Evolutionary conservation across 2,888 invertebrate genomes (phyloP), one percentile per base, ranked within the genome.

Genomic region (Steinernema hermaphroditum): DNA sequence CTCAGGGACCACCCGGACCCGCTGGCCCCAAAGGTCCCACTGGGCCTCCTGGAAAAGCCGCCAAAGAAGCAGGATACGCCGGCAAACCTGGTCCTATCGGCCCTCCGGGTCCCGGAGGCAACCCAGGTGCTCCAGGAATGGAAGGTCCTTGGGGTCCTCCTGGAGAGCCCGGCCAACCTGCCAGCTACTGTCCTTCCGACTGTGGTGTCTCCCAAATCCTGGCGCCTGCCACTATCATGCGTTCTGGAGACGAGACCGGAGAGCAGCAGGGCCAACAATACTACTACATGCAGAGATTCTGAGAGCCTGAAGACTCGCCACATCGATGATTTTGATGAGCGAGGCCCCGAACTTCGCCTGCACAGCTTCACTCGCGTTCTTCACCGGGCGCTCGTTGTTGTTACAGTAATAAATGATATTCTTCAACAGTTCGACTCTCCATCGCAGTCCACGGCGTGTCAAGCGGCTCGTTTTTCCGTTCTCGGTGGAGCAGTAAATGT

Each of bases 341-440:
- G 84, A 83, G 12, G 86, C 83, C 4, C 86, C 86, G 74, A 87
- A 86, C 69, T 86, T 84, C 46, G 85, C 84, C 72, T 80, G 79
- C 50, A 85, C 77, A 32, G 82, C 76, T 72, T 86, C 82, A 54
- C 81, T 82, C 16, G 85, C 83, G 75, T 86, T 86, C 62, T 83
- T 82, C 6, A 87, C 85, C 0, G 82, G 83, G 27, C 83, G 50
- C 0, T 80, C 82, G 57, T 80, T 77, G 74, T 85, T 86, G 73
- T 87, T 84, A 78, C 87, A 86, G 75, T 81, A 85, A 71, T 86
- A 87, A 68, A 86, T 78, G 16, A 86, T 77, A 76, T 86, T 87
- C 77, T 86, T 86, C 73, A 85, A 86, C 34, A 86, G 77, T 73
- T 86, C 86, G 82, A 82, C 54, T 78, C 81, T n/a, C 76, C 69